A percentile compares a stretch with the other conserved stretches of the same genome.
These are phyloP conservation scores for Leucosticte australis DNA, from an alignment of 2,113 vertebrate genomes.

Conservation along the genomic window DNA sequence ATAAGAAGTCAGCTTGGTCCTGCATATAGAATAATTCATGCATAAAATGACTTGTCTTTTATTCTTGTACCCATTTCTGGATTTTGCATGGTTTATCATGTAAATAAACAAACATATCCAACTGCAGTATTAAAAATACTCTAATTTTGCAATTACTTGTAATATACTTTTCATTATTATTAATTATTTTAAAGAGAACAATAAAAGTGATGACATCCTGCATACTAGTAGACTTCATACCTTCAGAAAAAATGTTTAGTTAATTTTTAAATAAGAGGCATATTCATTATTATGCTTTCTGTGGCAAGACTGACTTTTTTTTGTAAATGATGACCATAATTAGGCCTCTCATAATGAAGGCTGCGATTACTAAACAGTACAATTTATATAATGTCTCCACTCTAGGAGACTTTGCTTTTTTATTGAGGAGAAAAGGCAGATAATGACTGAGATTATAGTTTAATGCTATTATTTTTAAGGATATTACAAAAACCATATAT, in stretches of 20 bases:
- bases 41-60: background rate
- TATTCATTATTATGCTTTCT: constrained; percentile 75
- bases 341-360: constrained; percentile 72
- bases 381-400: constrained; percentile 68
- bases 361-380: constrained; percentile 70
- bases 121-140: background rate
- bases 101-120: constrained; percentile 54
- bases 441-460: constrained; percentile 26
- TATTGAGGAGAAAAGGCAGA: constrained; percentile 54
- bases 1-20: background rate
- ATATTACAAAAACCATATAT: background rate
- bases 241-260: constrained; percentile 51
- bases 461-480: constrained; percentile 28
- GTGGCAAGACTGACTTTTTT: constrained; percentile 63
- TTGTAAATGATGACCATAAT: constrained; percentile 75
- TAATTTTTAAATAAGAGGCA: constrained; percentile 72
- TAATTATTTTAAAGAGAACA: constrained; percentile 62
- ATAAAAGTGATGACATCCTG: constrained; percentile 40
- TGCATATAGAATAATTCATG: background rate
- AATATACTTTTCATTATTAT: constrained; percentile 65
- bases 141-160: constrained; percentile 54
- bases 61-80: background rate
- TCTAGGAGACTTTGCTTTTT: constrained; percentile 59
- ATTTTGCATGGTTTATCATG: constrained; percentile 4
- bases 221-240: constrained; percentile 26